Conservation (phyloP, 2,888 invertebrate species). For the Hyposoter dolosus region DNA sequence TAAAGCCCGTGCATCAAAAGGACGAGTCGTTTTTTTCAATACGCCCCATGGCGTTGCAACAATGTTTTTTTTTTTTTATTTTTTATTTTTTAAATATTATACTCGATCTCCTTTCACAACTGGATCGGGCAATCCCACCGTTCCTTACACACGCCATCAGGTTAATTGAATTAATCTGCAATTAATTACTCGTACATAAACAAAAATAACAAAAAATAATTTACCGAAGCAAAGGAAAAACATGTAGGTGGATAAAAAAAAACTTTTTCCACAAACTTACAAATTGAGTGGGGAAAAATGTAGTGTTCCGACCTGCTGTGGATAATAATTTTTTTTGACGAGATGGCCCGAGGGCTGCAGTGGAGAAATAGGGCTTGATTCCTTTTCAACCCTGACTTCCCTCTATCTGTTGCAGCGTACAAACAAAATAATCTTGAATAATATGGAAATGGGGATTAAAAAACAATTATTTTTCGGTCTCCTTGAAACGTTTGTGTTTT, state of each 20-base stretch:
- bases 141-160: neutral
- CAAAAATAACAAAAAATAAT: neutral
- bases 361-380: neutral
- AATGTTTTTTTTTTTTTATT: neutral
- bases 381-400: neutral
- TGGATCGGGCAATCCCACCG: neutral
- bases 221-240: neutral
- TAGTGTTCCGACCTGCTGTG: neutral
- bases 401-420: neutral
- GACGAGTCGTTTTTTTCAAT: slow-evolving; percentile 1
- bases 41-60: neutral
- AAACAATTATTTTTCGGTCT: slow-evolving; percentile 34
- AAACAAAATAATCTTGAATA: slow-evolving; percentile 2
- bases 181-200: neutral
- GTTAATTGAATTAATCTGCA: neutral
- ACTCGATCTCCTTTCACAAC: neutral
- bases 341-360: neutral
- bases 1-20: slow-evolving; percentile 17
- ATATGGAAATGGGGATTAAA: slow-evolving; percentile 2
- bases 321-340: neutral
- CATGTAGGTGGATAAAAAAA: neutral
- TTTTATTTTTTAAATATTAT: neutral
- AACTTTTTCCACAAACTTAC: neutral
- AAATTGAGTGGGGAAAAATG: neutral
- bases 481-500: neutral